These are phyloP conservation scores for Drosophila baimaii DNA, from an alignment of 1,140 invertebrate genomes.

Conservation along the genomic window DNA sequence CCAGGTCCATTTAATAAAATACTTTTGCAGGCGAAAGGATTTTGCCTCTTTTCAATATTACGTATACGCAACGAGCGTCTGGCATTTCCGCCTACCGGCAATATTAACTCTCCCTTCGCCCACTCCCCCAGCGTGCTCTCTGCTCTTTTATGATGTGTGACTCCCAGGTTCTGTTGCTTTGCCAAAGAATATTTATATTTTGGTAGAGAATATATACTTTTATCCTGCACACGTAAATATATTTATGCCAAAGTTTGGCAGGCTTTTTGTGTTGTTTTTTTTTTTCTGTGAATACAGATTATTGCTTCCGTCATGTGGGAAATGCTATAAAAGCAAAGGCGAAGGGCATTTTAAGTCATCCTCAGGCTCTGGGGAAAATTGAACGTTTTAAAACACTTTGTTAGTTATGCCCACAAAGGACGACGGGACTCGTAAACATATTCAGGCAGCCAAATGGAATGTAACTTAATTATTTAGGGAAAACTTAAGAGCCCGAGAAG, in stretches of 20 bases:
- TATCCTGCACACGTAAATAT: conserved; percentile 14
- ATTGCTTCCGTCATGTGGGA: conserved; percentile 65
- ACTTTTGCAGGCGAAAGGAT: conserved; percentile 40
- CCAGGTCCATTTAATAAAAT: conserved; percentile 63
- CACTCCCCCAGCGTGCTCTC: not conserved
- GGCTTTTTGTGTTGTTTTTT: conserved; percentile 37
- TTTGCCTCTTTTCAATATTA: conserved; percentile 53
- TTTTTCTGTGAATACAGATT: conserved; percentile 63
- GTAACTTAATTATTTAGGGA: conserved; percentile 45
- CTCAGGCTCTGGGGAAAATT: conserved; percentile 21
- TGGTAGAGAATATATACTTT: conserved; percentile 48
- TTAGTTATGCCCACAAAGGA: conserved; percentile 27
- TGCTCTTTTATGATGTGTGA: conserved; percentile 68
- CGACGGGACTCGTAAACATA: conserved; percentile 13
- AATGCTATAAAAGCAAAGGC: conserved; percentile 29
- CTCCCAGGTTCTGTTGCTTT: conserved; percentile 31
- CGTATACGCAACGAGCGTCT: conserved; percentile 53
- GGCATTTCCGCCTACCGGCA: conserved; percentile 53
- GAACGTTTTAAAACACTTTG: conserved; percentile 35
- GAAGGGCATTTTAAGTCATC: conserved; percentile 35
- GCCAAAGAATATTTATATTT: conserved; percentile 62
- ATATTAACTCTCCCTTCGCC: conserved; percentile 56
- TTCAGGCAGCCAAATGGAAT: conserved; percentile 14
- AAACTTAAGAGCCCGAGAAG: conserved; percentile 25
- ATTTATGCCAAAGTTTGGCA: conserved; percentile 21